These are phyloP conservation scores for Tichodroma muraria DNA, from an alignment of 2,113 vertebrate genomes.

Conservation along the genomic window DNA sequence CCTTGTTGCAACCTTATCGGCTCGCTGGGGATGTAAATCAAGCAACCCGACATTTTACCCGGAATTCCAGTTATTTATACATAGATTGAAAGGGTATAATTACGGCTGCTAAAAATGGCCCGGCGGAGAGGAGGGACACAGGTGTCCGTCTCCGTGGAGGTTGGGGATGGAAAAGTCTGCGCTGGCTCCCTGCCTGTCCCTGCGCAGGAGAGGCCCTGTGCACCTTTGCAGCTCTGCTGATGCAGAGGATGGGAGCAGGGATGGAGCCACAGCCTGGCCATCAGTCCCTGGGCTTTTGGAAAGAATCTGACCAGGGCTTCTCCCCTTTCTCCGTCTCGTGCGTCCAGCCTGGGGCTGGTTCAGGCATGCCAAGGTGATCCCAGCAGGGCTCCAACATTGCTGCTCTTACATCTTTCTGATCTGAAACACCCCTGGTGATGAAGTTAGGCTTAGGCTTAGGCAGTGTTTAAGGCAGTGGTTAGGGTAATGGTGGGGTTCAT, in stretches of 20 bases:
- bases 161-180: neutral
- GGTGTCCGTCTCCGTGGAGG: neutral
- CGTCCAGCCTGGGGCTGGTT: neutral
- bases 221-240: neutral
- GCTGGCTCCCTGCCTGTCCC: constrained; percentile 16
- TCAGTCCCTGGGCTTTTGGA: neutral
- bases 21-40: constrained; percentile 35
- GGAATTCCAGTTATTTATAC: constrained; percentile 53
- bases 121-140: neutral
- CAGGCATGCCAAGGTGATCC: neutral
- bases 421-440: neutral
- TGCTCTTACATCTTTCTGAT: neutral
- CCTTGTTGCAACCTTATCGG: constrained; percentile 33
- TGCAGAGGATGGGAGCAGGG: neutral
- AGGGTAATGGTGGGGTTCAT: neutral
- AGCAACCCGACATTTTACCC: neutral
- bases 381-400: neutral
- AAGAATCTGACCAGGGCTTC: neutral
- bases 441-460: neutral
- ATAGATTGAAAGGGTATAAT: constrained; percentile 18
- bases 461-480: neutral
- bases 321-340: accelerated
- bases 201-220: neutral
- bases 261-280: neutral
- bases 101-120: constrained; percentile 5